A percentile compares a stretch with the other conserved stretches of the same genome.
Evolutionary conservation across 2,797 vertebrate species (phyloP).

Genomic region (Cossypha caffra): DNA sequence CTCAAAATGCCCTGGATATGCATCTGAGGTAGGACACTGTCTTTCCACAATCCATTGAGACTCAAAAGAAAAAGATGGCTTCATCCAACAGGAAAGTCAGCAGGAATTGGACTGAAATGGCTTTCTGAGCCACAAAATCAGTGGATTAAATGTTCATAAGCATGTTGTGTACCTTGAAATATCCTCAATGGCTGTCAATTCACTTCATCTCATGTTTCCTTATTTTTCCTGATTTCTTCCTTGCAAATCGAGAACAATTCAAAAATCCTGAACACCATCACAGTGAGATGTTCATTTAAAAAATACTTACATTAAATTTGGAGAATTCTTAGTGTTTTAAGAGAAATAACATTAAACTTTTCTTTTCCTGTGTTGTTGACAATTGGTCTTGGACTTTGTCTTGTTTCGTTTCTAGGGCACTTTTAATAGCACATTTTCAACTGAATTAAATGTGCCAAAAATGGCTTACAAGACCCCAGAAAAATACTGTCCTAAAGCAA

Average conservation of each 20-base stretch:
- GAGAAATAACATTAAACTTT: neutral
- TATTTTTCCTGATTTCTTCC: neutral
- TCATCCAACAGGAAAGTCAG: neutral
- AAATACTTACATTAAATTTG: neutral
- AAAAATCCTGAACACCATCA: neutral
- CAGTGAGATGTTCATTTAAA: accelerated
- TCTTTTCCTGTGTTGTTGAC: neutral
- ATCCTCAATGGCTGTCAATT: neutral
- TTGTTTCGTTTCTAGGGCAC: neutral
- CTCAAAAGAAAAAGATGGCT: neutral
- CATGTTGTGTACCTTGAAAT: conserved; percentile 7
- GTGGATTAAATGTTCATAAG: neutral
- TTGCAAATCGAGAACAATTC: neutral
- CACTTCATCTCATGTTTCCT: neutral
- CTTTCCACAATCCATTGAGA: accelerated
- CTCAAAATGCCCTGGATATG: neutral
- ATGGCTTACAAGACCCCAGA: neutral
- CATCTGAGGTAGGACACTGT: neutral
- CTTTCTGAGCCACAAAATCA: conserved; percentile 27
- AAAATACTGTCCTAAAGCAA: neutral
- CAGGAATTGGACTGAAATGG: neutral
- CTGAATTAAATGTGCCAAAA: neutral
- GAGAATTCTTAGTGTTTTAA: neutral
- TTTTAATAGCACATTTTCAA: neutral
- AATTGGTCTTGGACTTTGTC: neutral